phyloP scores from a whole-genome alignment of 2,797 vertebrate species.

The Poeciliopsis turneri region DNA sequence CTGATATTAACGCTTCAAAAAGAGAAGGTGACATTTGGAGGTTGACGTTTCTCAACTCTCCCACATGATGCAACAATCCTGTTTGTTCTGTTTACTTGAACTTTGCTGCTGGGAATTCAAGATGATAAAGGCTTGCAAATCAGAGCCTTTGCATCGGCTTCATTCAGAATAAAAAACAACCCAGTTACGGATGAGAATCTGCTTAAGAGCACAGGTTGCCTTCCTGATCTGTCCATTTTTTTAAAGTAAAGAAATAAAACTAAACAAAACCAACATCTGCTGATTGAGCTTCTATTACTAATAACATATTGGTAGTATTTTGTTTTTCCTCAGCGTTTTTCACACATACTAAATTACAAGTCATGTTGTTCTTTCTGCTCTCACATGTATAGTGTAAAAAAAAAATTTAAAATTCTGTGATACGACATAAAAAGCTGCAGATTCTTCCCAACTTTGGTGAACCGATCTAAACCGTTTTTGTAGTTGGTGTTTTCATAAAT shows the following conservation, averaged over 20 bases:
- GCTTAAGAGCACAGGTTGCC: background rate
- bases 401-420: too few relatives aligned
- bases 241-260: background rate
- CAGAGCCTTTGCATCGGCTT: background rate
- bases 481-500: too few relatives aligned
- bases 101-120: background rate
- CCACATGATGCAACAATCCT: background rate
- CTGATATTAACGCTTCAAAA: background rate
- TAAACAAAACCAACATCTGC: background rate
- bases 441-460: background rate
- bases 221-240: background rate
- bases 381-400: background rate
- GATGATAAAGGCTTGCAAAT: background rate
- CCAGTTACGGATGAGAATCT: background rate
- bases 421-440: background rate
- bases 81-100: background rate
- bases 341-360: background rate
- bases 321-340: background rate
- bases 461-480: background rate
- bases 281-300: background rate
- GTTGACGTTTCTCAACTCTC: background rate
- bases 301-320: background rate
- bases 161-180: background rate
- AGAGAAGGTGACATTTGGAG: background rate
- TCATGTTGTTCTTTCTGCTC: conserved; percentile 1